Base-by-base conservation (phyloP, 2,113 vertebrate genomes). In the Galbula dea region DNA sequence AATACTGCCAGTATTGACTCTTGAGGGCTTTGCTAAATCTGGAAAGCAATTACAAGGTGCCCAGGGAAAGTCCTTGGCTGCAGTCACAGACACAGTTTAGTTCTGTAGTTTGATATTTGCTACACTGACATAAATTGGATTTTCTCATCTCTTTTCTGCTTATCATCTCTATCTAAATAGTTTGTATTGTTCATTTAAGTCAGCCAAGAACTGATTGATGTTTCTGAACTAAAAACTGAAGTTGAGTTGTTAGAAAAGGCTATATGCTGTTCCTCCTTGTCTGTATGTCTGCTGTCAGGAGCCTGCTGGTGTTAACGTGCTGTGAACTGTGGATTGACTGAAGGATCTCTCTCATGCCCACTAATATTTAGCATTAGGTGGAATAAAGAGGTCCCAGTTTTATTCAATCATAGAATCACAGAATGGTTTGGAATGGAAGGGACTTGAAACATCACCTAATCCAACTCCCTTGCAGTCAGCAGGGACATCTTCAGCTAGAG, bases 241-340 rank as follows among this genome's bases (percentile, higher is more conserved):
- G 65, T 24, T 83, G 32, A 73, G 65, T 22, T 86, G 32, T 36
- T 58, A 66, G 9, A 58, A 34, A 77, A 71, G 43, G 13, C 16
- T 0, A 0, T 10, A 41, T 9, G 1, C n/a, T 46, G 22, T 24
- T 65, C 37, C 46, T 66, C 4, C 0, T 5, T 36, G 36, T 22
- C 10, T 36, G 23, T 32, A 13, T 0, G 0, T 30, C 19, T 78
- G 52, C 32, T 37, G 21, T 6, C 37, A 85, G 78, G 61, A 51
- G 15, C 4, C n/a, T 58, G n/a, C 23, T 39, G 75, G n/a, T 0
- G 0, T 67, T 51, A 79, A 7, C 20, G 49, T 43, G 26, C n/a
- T 86, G 29, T 27, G 52, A 61, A 18, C 39, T 52, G 62, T 26
- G 45, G 30, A 14, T 24, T 57, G 37, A 51, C 66, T 66, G 37